Base-by-base conservation (phyloP, 2,113 vertebrate species). In the Ceuthmochares aereus region DNA sequence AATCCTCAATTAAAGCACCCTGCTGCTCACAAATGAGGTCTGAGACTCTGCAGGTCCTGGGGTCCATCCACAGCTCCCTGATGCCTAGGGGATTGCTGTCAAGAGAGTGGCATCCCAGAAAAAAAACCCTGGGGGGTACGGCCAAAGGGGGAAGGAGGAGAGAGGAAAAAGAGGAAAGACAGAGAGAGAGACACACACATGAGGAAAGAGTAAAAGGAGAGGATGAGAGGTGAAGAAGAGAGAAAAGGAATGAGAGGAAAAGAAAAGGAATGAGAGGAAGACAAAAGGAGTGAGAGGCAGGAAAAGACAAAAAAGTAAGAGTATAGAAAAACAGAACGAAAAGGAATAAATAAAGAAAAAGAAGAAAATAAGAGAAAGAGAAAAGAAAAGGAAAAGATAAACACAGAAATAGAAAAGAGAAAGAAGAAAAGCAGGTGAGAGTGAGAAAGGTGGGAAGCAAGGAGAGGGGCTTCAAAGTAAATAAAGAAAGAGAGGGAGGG, bases 21-120 rank as follows among this genome's bases (percentile, higher is more conserved):
- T 52, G 82, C 81, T 91, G 84, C 55, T 95, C 10, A 1, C 29
- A 95, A 93, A 96, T 80, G 78, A 95, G 89, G 66, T 95, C 29
- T 36, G 91, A 87, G 89, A n/a, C 14, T 0, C 81, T 45, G 74
- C 58, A 8, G 20, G 82, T 84, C 69, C 74, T 9, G 4, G 34
- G 69, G 21, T 26, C 36, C 7, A 2, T 84, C 74, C 84, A 40
- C 51, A 73, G 58, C 58, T 14, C 67, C 10, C 4, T 6, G 6
- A 17, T 21, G 67, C 36, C 66, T 68, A 25, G 0, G 55, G 92
- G 29, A 74, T 29, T 67, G 36, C 45, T 90, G 79, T 27, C 20
- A 63, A 82, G n/a, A 8, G 13, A 52, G 34, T 0, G 0, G 27
- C 13, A 55, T 51, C 56, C 74, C 0, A 0, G 69, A 1, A 40